Conservation (phyloP, 37 sponge, comb jelly and placozoan species). For the Oscarella lobularis region DNA sequence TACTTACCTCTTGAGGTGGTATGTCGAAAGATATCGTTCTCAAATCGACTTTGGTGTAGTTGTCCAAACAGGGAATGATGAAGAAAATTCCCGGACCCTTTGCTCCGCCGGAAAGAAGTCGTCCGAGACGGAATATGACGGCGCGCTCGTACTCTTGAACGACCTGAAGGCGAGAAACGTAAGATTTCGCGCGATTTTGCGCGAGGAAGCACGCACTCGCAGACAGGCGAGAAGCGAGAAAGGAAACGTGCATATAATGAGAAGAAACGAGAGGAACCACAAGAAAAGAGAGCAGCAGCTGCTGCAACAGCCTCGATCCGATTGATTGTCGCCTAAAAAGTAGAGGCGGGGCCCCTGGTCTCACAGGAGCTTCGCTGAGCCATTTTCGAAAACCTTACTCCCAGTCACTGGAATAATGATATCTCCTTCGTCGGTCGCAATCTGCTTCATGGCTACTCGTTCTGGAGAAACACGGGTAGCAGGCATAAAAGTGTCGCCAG, state of each 20-base stretch:
- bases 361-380: background rate
- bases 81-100: constrained; percentile 88
- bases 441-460: background rate
- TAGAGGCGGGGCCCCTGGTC: background rate
- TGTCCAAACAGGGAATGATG: constrained; percentile 78
- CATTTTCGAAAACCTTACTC: background rate
- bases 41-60: constrained; percentile 48
- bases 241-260: background rate
- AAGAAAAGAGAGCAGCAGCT: background rate
- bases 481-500: no score
- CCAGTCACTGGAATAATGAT: background rate
- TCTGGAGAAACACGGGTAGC: no score
- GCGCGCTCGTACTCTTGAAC: constrained; percentile 1
- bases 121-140: constrained; percentile 58
- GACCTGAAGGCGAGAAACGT: background rate
- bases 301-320: background rate
- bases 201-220: background rate
- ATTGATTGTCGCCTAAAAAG: background rate
- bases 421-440: background rate
- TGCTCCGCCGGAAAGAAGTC: constrained; percentile 49
- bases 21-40: constrained; percentile 80
- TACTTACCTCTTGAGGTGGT: constrained; percentile 76
- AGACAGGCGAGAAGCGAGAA: constrained; percentile 1
- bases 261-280: background rate
- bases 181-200: background rate